Evolutionary conservation across 2,797 vertebrate species (phyloP), one percentile per base, ranked within the genome.

Genomic region (Chromis chromis): DNA sequence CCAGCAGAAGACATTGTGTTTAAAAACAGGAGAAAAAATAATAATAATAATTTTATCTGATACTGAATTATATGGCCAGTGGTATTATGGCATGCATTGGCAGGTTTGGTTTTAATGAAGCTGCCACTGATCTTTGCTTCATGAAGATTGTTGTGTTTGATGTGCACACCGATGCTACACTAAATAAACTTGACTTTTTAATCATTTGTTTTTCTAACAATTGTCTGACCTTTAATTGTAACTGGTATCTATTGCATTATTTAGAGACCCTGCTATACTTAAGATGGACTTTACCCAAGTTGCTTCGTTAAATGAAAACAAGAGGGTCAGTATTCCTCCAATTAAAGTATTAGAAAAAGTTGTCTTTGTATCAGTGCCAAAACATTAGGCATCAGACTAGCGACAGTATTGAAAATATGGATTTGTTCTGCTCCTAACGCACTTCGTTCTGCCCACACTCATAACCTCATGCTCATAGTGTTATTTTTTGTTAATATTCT

Each of bases 21-120:
- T n/a, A 31, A 31, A 31, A 31, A 31, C 6, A 31, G 28, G 28
- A 6, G 28, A 75, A 86, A 85, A 31, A 31, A 31, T 31, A 31
- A 31, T 31, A 31, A 31, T 7, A 31, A 7, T 66, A 70, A 70
- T 87, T 86, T 84, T 80, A 91, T 90, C 75, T 86, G 66, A 89
- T 90, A 84, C 70, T 78, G 70, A 89, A 88, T 92, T 88, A 86
- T 88, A 78, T 82, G 72, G 65, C 79, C 67, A 84, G 59, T 70
- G 78, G 81, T 77, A 77, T 76, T 63, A 74, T 77, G 49, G 61
- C 76, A 74, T 70, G 70, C 69, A 81, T 85, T 88, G 81, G 85
- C 77, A 87, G 54, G 59, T 86, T 72, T 67, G 63, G 44, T 79
- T 90, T 83, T 73, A 84, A 86, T 86, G 75, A 89, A 78, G 71